Base-by-base conservation (phyloP, 2,888 invertebrate species). In the Hirtodrosophila trivittata region DNA sequence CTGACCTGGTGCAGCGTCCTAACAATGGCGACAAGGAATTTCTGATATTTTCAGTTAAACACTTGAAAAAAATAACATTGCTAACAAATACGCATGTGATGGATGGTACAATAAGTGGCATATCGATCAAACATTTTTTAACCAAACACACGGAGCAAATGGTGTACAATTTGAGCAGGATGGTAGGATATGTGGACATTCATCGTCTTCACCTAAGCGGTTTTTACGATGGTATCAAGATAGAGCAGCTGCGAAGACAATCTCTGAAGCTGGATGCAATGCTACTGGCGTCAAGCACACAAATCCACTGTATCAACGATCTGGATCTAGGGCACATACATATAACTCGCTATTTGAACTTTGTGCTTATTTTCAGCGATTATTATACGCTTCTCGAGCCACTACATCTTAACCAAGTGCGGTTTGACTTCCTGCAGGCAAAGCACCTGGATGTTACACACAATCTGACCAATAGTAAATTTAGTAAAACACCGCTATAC, bases 141-240 rank as follows among this genome's bases (percentile, higher is more conserved):
- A 92, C 92, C 1, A 88, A 89, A 59, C 90, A 92, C 43, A 91
- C 91, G 0, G 87, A 90, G 1, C 93, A 93, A 87, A 69, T 84
- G 0, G 76, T 94, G 0, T 14, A 59, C 1, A 76, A 89, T 38
- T 54, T 92, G 0, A 80, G 87, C 5, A 67, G 78, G 6, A 69
- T 92, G 1, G 87, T 90, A 1, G 91, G 91, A 0, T 86, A 90
- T 46, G 88, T 92, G 0, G 87, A 84, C 39, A 92, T 93, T 26
- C 89, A 92, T 35, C 89, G 91, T 57, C 75, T 93, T 1, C 72
- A 86, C 9, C 57, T 92, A 0, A 72, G 68, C 4, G 92, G 91
- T 0, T 63, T 88, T 8, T 91, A 90, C 50, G 91, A 92, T 62
- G 90, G 89, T 0, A 84, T 92, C 0, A 90, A 92, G 57, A 74